phyloP scores from a whole-genome alignment of 2,113 vertebrate genomes.

The Psilopogon haemacephalus region DNA sequence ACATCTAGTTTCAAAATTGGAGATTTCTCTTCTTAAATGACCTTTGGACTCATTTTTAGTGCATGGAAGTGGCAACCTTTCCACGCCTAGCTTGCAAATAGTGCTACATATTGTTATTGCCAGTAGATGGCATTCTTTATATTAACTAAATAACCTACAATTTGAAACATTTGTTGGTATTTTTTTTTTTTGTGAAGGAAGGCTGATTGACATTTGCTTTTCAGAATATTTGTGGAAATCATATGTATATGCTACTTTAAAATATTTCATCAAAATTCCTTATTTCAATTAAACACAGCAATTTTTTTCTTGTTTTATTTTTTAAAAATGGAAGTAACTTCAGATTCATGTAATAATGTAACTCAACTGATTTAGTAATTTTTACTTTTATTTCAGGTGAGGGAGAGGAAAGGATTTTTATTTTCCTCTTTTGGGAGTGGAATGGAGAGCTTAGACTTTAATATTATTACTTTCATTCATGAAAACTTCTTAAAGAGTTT shows the following conservation, averaged over 20 bases:
- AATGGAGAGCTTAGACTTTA: background rate
- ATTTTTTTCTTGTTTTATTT: background rate
- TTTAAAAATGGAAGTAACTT: background rate
- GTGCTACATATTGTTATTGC: constrained; percentile 19
- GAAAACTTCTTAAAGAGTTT: background rate
- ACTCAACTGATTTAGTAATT: background rate
- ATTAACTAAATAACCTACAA: background rate
- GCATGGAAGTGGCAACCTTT: background rate
- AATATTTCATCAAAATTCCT: background rate
- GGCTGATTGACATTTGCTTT: background rate
- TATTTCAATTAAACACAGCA: background rate
- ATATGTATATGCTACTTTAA: background rate
- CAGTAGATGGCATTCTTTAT: constrained; percentile 66
- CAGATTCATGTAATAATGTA: background rate
- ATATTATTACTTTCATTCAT: background rate
- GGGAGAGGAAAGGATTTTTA: background rate
- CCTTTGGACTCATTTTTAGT: background rate
- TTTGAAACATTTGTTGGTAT: background rate
- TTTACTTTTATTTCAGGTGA: background rate
- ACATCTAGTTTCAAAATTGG: background rate
- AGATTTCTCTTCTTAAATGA: background rate
- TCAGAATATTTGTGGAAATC: background rate
- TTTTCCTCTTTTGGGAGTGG: background rate
- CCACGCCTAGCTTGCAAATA: background rate
- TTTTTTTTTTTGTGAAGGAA: background rate